Evolutionary conservation across 2,888 invertebrate genomes (phyloP), one percentile per base, ranked within the genome.

Genomic region (Macrosoma leucophasiata): DNA sequence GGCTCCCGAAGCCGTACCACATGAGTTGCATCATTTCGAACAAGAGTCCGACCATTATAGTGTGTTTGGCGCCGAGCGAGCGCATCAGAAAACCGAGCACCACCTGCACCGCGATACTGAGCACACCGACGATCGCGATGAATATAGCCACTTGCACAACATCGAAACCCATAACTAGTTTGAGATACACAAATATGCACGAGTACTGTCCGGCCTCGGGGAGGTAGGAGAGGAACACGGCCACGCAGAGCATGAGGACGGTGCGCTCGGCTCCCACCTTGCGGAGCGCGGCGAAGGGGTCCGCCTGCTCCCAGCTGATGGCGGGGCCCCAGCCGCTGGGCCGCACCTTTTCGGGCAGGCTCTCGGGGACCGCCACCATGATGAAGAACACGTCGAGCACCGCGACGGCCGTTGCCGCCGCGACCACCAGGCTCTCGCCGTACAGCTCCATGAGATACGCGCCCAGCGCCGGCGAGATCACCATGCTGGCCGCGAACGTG

Each of bases 171-270:
- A 99, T 97, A 61, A 96, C 96, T 69, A 98, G 87, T 85, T 96
- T 96, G 51, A 99, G 88, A 84, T 99, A 99, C 59, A 99, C 98
- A 86, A 99, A 99, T 85, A 99, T 98, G 85, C 98, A 98, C 38
- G 98, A 98, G 84, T 99, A 99, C 85, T 99, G 97, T 50, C 98
- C 98, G 21, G 95, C 95, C 84, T 99, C 99, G 2, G 99, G 98
- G 55, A 99, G 86, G 82, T 99, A 99, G 12, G 98, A 98, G 36
- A 99, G 88, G 74, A 99, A 96, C 61, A 99, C 98, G 28, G 98
- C 95, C 51, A 97, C 92, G 78, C 98, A 98, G 59, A 99, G 89
- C 90, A 98, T 93, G 58, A 98, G 87, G 62, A 99, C 96, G 47
- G 97, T 96, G 58, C 95, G 92, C 75, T 98, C 98, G 52, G 94